Base-by-base conservation (phyloP, 2,888 invertebrate genomes). In the Oligia fasciuncula region DNA sequence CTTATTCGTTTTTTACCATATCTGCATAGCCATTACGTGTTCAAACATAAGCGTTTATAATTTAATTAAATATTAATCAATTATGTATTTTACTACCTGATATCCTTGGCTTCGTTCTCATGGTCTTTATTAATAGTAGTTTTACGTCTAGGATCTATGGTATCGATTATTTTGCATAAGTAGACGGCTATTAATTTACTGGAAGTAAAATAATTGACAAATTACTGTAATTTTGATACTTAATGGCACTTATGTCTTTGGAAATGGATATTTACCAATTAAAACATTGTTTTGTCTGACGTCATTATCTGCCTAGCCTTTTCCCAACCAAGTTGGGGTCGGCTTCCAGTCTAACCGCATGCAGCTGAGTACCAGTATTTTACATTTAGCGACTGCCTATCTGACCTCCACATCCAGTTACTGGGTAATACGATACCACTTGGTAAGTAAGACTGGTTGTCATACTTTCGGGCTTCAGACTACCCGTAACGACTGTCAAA, bases 1-100 rank as follows among this genome's bases (percentile, higher is more conserved):
- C 29, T 9, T 60, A 75, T 35, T 46, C 0, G 62, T 67, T 81
- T 81, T 80, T 81, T 46, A 57, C 70, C 62, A 70, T 74, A 84
- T 65, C 51, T 76, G 67, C 72, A 71, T 35, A 71, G 9, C n/a
- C 54, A 74, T 81, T 76, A 57, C 62, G 9, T 69, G 71, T 76
- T 81, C 17, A 57, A 81, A 76, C 60, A 75, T 63, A 65, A 73
- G 23, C n/a, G 67, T 65, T 67, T 43, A 78, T 76, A 65, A 81
- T 78, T 67, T 68, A 68, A 81, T 81, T 81, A 66, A 76, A 74
- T 82, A 82, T 62, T 75, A 81, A 77, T 85, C 79, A 82, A 85
- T 85, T 77, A 85, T 29, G 29, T 69, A 73, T 78, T 78, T 74
- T 62, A 85, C 73, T 74, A 69, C 78, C 63, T 76, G 85, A 51